A percentile compares a stretch with the other conserved stretches of the same genome.
Evolutionary conservation across 1,140 invertebrate species (phyloP).

Genomic region (Cataglyphis hispanica): DNA sequence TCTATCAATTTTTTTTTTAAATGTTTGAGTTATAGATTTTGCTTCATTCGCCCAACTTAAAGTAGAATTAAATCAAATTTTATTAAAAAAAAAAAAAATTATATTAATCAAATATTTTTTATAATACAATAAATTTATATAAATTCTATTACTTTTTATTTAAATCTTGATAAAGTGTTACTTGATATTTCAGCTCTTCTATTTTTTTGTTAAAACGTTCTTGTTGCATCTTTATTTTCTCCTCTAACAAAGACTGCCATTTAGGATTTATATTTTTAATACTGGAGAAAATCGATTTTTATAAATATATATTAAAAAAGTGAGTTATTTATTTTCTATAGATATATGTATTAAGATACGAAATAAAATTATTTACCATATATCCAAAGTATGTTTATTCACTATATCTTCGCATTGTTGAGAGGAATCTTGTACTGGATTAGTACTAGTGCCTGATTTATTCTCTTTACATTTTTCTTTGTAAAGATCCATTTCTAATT

Average conservation of each 20-base stretch:
- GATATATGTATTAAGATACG: slow-evolving; percentile 8
- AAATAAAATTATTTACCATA: slow-evolving; percentile 59
- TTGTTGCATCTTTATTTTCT: slow-evolving; percentile 80
- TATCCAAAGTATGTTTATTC: slow-evolving; percentile 58
- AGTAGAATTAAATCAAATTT: slow-evolving; percentile 45
- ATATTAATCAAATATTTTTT: neutral
- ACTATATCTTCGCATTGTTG: slow-evolving; percentile 19
- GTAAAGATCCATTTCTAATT: slow-evolving; percentile 79
- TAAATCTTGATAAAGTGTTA: slow-evolving; percentile 84
- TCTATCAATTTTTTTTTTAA: slow-evolving; percentile 87
- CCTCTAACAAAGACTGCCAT: slow-evolving; percentile 58
- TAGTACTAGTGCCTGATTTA: neutral
- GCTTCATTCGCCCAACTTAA: slow-evolving; percentile 89
- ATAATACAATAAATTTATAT: slow-evolving; percentile 16
- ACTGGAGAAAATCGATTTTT: slow-evolving; percentile 36
- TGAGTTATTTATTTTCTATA: slow-evolving; percentile 42
- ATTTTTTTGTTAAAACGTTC: slow-evolving; percentile 82
- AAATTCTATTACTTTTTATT: slow-evolving; percentile 78
- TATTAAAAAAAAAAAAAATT: no score
- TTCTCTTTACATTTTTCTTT: slow-evolving; percentile 61
- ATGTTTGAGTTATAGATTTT: slow-evolving; percentile 88
- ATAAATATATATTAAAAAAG: slow-evolving; percentile 2
- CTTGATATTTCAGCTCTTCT: slow-evolving; percentile 83
- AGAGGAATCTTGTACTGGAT: slow-evolving; percentile 27
- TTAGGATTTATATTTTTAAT: slow-evolving; percentile 62